Evolutionary conservation across 64 coral and sea anemone species (phyloP).

Genomic region (Stichodactyla mertensii): DNA sequence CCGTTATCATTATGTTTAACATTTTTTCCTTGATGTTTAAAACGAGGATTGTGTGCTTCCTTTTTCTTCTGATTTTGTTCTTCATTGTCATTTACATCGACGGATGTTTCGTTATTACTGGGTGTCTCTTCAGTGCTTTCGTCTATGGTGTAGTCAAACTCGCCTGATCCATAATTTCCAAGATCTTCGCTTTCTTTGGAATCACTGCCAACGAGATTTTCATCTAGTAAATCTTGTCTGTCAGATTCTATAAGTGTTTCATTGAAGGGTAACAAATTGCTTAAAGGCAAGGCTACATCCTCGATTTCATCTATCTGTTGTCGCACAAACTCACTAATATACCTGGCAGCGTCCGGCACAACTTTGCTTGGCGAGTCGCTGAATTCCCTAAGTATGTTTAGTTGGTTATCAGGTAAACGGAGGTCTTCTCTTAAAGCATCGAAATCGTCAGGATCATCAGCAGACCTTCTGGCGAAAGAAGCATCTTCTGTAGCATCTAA

Average conservation of each 20-base stretch:
- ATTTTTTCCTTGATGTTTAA: not conserved
- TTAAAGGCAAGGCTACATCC: not conserved
- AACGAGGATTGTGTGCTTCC: not conserved
- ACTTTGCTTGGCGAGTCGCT: not conserved
- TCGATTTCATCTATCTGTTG: not conserved
- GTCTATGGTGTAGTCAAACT: not conserved
- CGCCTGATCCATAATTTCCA: constrained; percentile 28
- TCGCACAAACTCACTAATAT: not conserved
- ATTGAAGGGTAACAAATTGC: not conserved
- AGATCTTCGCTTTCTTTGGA: constrained; percentile 9
- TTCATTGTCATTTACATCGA: constrained; percentile 6
- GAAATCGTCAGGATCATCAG: not conserved
- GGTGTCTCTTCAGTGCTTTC: constrained; percentile 1
- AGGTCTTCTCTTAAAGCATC: not conserved
- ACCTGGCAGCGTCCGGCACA: not conserved
- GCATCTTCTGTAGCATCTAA: not conserved
- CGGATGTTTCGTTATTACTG: not conserved
- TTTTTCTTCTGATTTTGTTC: not conserved
- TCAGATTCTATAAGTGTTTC: not conserved
- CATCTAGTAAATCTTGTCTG: constrained; percentile 8
- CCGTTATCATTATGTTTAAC: not conserved
- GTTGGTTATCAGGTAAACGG: not conserved
- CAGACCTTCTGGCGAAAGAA: not conserved
- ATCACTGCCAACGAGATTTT: not conserved
- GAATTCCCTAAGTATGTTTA: not conserved